Percentiles rank a stretch among this genome's conserved stretches.
phyloP scores from a whole-genome alignment of 1,140 invertebrate genomes.

The Tetragnatha versicolor region DNA sequence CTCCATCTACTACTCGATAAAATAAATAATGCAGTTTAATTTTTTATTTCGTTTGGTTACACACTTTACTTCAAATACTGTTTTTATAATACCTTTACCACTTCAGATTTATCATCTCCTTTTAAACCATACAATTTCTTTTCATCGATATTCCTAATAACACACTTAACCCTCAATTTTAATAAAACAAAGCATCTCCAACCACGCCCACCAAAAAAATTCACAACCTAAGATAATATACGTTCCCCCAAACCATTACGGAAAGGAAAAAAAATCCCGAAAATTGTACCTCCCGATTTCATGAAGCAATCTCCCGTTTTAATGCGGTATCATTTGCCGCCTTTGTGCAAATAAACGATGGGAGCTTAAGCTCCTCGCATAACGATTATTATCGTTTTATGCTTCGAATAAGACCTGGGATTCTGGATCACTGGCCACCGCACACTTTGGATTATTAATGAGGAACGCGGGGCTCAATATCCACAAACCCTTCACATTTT shows the following conservation, averaged over 20 bases:
- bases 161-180: too few relatives aligned
- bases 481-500: neutral
- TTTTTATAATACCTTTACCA: too few relatives aligned
- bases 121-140: too few relatives aligned
- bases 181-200: too few relatives aligned
- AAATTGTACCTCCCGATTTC: conserved; percentile 6
- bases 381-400: neutral
- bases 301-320: conserved; percentile 7
- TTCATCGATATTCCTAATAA: too few relatives aligned
- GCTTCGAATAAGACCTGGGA: neutral
- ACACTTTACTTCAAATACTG: too few relatives aligned
- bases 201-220: too few relatives aligned
- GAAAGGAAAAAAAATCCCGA: neutral
- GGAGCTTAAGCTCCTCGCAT: neutral
- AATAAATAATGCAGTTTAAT: too few relatives aligned
- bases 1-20: too few relatives aligned
- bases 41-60: too few relatives aligned
- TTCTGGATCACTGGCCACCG: neutral
- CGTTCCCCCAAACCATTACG: neutral
- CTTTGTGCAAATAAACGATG: conserved; percentile 6
- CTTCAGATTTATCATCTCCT: too few relatives aligned
- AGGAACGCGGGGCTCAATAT: neutral
- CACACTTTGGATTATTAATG: conserved; percentile 16
- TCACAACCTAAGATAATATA: neutral
- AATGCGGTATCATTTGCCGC: conserved; percentile 2